A percentile compares a stretch with the other conserved stretches of the same genome.
Conservation (phyloP, 2,797 vertebrate genomes). For the Oreonectes daqikongensis region DNA sequence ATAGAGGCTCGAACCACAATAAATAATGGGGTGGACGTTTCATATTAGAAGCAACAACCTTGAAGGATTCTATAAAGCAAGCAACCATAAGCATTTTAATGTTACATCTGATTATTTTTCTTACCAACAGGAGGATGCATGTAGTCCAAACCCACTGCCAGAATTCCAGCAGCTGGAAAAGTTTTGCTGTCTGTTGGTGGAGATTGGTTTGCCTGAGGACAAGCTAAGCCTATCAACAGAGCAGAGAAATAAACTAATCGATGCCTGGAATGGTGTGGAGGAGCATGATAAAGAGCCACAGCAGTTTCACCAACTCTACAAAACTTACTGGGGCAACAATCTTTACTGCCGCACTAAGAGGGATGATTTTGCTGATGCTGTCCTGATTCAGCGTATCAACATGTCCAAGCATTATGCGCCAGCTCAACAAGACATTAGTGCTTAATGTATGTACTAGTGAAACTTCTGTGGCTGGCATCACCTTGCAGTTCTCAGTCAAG, state of each 20-base stretch:
- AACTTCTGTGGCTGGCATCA: conserved; percentile 39
- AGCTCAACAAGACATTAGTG: conserved; percentile 47
- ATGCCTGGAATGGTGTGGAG: conserved; percentile 24
- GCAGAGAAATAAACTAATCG: conserved; percentile 7
- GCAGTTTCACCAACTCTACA: not conserved
- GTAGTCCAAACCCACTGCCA: not conserved
- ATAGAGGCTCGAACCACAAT: too few species aligned
- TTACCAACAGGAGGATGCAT: conserved; percentile 10
- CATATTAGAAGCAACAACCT: too few species aligned
- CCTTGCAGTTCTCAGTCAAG: not conserved
- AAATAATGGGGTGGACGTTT: too few species aligned
- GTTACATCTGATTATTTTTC: not conserved
- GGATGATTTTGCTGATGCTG: conserved; percentile 1
- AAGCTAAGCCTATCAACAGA: conserved; percentile 2
- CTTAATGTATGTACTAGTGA: conserved; percentile 35
- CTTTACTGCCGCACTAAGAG: not conserved
- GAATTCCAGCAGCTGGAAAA: too few species aligned
- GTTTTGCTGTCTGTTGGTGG: too few species aligned
- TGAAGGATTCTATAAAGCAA: too few species aligned
- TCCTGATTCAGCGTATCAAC: not conserved
- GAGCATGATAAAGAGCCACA: not conserved
- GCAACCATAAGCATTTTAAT: too few species aligned
- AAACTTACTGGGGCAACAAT: not conserved
- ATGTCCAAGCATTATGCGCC: conserved; percentile 24
- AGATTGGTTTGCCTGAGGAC: not conserved